These are phyloP conservation scores for Tragelaphus strepsiceros DNA, from an alignment of 2,113 vertebrate species.

Conservation along the genomic window DNA sequence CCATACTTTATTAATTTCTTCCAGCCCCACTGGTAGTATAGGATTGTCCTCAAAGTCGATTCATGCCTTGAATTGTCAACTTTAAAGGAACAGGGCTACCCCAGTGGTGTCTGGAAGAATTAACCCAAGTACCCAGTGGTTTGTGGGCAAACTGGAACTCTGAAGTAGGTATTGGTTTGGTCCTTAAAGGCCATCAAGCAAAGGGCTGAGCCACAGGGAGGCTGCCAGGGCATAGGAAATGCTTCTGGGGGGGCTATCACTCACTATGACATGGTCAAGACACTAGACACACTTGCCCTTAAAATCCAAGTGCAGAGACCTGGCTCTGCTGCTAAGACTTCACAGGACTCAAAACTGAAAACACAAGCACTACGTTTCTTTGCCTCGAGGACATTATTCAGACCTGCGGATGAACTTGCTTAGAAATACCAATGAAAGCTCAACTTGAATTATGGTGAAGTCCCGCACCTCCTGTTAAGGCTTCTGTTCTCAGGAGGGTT, in stretches of 20 bases:
- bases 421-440: background rate
- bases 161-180: background rate
- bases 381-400: background rate
- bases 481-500: background rate
- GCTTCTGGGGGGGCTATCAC: background rate
- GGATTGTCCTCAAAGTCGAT: background rate
- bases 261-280: background rate
- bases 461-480: background rate
- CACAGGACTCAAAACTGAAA: background rate
- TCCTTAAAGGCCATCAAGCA: background rate
- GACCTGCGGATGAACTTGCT: background rate
- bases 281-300: background rate
- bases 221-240: background rate
- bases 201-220: background rate
- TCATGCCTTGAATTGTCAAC: background rate
- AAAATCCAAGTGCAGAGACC: background rate
- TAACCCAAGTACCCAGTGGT: background rate
- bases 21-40: background rate
- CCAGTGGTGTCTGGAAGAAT: background rate
- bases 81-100: background rate
- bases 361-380: background rate
- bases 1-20: background rate
- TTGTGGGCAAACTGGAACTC: background rate
- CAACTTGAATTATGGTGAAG: background rate
- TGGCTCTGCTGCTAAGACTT: background rate